Base-by-base conservation (phyloP, 2,797 vertebrate genomes). In the Leuciscus waleckii region DNA sequence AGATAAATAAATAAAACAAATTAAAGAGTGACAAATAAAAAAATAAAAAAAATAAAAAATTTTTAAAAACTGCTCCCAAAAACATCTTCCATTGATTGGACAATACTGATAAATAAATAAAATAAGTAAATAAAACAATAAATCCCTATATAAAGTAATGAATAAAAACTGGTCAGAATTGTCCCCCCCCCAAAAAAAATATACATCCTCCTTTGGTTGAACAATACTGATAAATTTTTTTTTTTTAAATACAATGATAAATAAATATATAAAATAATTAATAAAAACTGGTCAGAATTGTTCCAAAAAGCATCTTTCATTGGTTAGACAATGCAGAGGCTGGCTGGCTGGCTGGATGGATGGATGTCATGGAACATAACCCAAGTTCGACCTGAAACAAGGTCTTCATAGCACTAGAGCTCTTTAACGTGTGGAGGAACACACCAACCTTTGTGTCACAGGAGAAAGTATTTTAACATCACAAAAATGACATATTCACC, bases 401-500 rank as follows among this genome's bases (percentile, higher is more conserved):
- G 51, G 19, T 54, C 6, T 8, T 23, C 54, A 56, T 23, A 23
- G 54, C 10, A 1, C 51, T 29, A 19, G 14, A 79, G 56, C 1
- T 26, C 35, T n/a, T 39, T 61, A 9, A 61, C 14, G 0, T 39
- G 67, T 4, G 5, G 19, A 54, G 7, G 21, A 77, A 58, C 43
- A 51, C 43, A 74, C 43, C 7, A 23, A 13, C n/a, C 4, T 4
- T n/a, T 3, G 14, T 76, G 32, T 41, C 0, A 1, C 35, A 78
- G 37, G 37, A 43, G 23, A 79, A 43, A 32, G 39, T 29, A 5
- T 79, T 41, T 79, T 65, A 79, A 65, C n/a, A 32, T 46, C n/a
- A 43, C 56, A 79, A 65, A 63, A 63, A 63, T 79, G 4, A 43
- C 56, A 79, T n/a, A 13, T 70, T 65, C 77, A 65, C 16, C n/a